Conservation (phyloP, 2,113 vertebrate genomes). For the Jaculus jaculus region DNA sequence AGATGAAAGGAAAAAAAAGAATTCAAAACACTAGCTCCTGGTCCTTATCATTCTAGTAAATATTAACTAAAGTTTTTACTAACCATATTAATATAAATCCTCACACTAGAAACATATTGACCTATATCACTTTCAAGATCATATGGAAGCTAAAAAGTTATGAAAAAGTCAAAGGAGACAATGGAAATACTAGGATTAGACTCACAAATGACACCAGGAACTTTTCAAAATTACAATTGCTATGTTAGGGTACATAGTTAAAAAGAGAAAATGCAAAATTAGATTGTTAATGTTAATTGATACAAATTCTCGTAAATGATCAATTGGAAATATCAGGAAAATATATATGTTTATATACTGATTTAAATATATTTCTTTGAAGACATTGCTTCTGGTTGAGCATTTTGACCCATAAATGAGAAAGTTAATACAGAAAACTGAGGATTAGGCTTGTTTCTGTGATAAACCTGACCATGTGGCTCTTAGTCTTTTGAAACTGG, state of each 20-base stretch:
- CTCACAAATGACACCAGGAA: background rate
- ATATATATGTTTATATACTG: background rate
- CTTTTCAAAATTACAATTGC: background rate
- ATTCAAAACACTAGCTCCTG: background rate
- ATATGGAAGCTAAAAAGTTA: background rate
- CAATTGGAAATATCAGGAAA: background rate
- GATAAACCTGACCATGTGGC: no score
- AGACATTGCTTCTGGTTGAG: no score
- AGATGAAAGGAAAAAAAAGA: background rate
- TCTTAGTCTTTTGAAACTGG: no score
- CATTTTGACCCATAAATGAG: no score
- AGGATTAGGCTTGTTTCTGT: no score
- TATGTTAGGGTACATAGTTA: background rate
- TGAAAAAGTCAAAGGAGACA: background rate
- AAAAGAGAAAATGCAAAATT: background rate
- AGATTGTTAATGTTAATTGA: background rate
- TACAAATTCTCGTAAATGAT: background rate
- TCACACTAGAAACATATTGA: background rate
- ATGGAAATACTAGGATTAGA: background rate
- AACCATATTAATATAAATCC: slow-evolving; percentile 3
- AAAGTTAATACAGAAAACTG: no score
- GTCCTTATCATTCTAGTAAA: background rate
- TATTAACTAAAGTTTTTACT: background rate
- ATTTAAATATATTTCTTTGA: no score
- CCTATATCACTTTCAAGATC: background rate